Evolutionary conservation across 2,888 invertebrate genomes (phyloP).

Genomic region (Ligdia adustata): DNA sequence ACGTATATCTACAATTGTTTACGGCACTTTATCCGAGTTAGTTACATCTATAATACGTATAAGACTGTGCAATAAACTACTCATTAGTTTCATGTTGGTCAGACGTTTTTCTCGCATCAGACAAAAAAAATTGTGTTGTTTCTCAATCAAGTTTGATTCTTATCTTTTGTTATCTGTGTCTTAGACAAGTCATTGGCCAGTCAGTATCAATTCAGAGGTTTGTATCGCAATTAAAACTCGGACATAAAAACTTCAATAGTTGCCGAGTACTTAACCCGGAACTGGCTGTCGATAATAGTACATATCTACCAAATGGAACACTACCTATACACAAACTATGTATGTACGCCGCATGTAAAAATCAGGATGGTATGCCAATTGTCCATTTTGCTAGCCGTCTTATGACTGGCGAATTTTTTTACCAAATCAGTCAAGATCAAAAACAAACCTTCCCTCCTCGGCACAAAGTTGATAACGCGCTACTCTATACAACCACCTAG

Average conservation of each 20-base stretch:
- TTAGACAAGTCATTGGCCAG: conserved; percentile 16
- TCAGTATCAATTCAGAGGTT: conserved; percentile 27
- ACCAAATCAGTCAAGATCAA: conserved; percentile 13
- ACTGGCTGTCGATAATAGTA: conserved; percentile 55
- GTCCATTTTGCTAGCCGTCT: conserved; percentile 56
- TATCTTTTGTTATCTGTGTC: conserved; percentile 25
- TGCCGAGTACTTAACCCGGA: conserved; percentile 67
- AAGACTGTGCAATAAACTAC: too few species aligned
- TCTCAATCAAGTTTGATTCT: conserved; percentile 22
- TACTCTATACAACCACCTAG: background rate
- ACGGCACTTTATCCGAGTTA: too few species aligned
- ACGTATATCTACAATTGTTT: too few species aligned
- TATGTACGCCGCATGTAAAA: conserved; percentile 7
- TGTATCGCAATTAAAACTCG: conserved; percentile 35
- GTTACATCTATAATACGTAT: too few species aligned
- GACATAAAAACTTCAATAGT: conserved; percentile 53
- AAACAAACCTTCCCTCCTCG: conserved; percentile 17
- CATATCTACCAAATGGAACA: conserved; percentile 30
- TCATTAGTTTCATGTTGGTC: too few species aligned
- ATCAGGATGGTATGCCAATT: conserved; percentile 41
- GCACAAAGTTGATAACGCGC: conserved; percentile 20
- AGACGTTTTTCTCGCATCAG: background rate
- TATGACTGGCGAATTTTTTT: conserved; percentile 70
- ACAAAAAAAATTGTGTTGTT: conserved; percentile 18
- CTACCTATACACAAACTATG: conserved; percentile 28